These are phyloP conservation scores for Rhea pennata DNA, from an alignment of 2,113 vertebrate species.

Conservation along the genomic window DNA sequence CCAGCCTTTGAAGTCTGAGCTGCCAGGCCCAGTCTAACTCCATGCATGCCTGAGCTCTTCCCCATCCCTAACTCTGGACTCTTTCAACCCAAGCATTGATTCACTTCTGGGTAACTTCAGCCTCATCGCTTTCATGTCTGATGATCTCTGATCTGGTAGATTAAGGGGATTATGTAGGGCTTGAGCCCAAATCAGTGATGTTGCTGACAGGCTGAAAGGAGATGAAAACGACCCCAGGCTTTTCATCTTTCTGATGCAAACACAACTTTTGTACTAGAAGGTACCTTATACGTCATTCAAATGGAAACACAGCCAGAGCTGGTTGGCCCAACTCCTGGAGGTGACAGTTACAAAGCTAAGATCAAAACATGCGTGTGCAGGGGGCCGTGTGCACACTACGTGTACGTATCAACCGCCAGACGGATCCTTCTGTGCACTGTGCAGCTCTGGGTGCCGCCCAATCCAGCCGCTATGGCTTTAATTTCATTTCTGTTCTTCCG, in stretches of 20 bases:
- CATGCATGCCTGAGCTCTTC: not conserved
- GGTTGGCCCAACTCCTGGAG: slow-evolving; percentile 9
- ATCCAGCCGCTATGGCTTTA: not conserved
- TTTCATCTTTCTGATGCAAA: not conserved
- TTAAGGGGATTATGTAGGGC: slow-evolving; percentile 5
- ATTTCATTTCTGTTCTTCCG: not conserved
- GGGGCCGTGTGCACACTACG: not conserved
- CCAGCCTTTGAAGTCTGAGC: not conserved
- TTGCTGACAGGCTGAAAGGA: not conserved
- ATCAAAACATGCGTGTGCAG: not conserved
- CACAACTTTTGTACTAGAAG: not conserved
- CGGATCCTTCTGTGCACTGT: not conserved
- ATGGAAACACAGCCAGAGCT: slow-evolving; percentile 4
- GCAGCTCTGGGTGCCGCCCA: not conserved
- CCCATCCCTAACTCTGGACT: not conserved
- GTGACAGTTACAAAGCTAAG: not conserved
- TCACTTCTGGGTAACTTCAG: not conserved
- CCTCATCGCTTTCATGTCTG: not conserved
- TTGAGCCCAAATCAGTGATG: not conserved
- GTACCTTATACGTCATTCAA: not conserved
- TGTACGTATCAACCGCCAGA: not conserved
- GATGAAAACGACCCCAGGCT: not conserved
- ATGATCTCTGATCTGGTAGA: not conserved
- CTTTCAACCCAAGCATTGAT: not conserved
- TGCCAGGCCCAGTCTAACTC: not conserved